phyloP scores from a whole-genome alignment of 2,797 vertebrate species.

The Phrynocephalus forsythii region DNA sequence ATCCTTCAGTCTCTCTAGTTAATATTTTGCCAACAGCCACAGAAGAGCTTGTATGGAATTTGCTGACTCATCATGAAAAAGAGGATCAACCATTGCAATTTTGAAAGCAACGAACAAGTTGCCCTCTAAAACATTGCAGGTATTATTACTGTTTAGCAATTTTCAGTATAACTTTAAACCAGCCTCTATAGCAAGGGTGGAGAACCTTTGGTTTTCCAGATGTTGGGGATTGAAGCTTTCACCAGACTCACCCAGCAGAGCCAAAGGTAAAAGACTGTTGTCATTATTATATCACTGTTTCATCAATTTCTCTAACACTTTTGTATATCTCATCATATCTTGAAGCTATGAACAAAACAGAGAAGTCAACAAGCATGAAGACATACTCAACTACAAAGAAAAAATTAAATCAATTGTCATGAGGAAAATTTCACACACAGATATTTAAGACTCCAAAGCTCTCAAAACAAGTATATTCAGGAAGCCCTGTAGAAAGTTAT shows the following conservation, averaged over 20 bases:
- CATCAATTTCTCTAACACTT: neutral
- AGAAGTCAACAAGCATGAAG: neutral
- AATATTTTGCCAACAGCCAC: constrained; percentile 57
- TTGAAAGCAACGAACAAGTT: constrained; percentile 50
- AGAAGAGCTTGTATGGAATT: constrained; percentile 32
- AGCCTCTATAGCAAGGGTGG: neutral
- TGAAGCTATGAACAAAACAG: neutral
- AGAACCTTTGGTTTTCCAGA: neutral
- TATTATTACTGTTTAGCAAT: constrained; percentile 13
- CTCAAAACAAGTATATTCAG: neutral
- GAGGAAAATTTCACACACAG: neutral
- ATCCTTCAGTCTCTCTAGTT: neutral
- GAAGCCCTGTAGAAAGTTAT: neutral
- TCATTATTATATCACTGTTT: neutral
- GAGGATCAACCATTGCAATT: constrained; percentile 46
- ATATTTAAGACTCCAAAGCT: neutral
- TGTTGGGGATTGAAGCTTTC: neutral
- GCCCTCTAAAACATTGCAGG: constrained; percentile 1
- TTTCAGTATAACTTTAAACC: neutral
- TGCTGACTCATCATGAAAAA: constrained; percentile 52
- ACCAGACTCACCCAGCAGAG: neutral
- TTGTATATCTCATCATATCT: neutral
- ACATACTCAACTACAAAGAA: neutral
- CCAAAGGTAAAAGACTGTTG: too few species aligned
- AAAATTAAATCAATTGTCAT: neutral